Evolutionary conservation across 2,113 vertebrate species (phyloP), one percentile per base, ranked within the genome.

Genomic region (Odontesthes bonariensis): DNA sequence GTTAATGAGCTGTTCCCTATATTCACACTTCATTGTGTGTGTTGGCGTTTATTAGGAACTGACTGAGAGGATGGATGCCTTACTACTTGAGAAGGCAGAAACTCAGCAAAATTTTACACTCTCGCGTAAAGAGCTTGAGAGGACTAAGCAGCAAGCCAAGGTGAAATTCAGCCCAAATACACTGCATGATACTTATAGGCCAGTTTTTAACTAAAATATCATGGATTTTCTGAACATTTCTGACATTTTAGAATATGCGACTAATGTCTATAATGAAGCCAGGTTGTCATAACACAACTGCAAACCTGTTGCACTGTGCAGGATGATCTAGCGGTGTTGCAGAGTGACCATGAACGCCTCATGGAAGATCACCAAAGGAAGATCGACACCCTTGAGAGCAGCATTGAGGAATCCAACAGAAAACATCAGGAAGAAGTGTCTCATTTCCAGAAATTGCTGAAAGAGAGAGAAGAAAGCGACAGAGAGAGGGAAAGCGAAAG

Each of bases 1-100:
- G 14, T 69, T 2, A 38, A 60, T 12, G 62, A 22, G 40, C 14
- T 58, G 3, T 19, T 27, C 27, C 6, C 42, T 8, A 23, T 82
- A 79, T 75, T 47, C n/a, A 32, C 59, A 9, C 20, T 64, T 23
- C 2, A 8, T 61, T 10, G 10, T 52, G 2, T 53, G 0, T 54
- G 12, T 72, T 17, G 69, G 8, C 86, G 46, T 86, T 53, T 85
- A 31, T 77, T 85, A 99, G 98, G 97, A 95, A 82, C 92, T 99
- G 75, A 96, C 95, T 33, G 95, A 96, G 67, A 94, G 95, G 68
- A 93, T 99, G 89, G 95, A 97, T 83, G 79, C 82, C 55, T 83
- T 99, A 56, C 94, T 99, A 73, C 82, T 97, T 89, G 97, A 99
- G 90, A 99, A 98, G 91, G 98, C 98, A 66, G 97, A 99, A 91